A percentile compares a stretch with the other conserved stretches of the same genome.
These are phyloP conservation scores for Rana temporaria DNA, from an alignment of 2,113 vertebrate species.

Conservation along the genomic window DNA sequence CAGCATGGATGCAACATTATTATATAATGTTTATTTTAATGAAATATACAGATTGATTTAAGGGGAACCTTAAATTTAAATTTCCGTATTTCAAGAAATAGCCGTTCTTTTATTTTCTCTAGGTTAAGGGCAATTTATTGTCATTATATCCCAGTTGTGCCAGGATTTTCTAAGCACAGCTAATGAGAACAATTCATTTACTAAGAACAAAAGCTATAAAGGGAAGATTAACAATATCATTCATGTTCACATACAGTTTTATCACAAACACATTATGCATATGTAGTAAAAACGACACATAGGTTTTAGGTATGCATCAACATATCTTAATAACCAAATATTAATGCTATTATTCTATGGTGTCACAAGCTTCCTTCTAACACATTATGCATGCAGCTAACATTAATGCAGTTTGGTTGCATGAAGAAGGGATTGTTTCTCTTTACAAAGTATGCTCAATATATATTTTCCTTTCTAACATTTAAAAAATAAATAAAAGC, in stretches of 20 bases:
- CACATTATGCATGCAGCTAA: background rate
- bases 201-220: slow-evolving; percentile 44
- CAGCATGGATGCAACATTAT: background rate
- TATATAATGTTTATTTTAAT: background rate
- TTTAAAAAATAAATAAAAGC: no score
- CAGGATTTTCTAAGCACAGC: slow-evolving; percentile 23
- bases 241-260: slow-evolving; percentile 12
- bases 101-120: background rate
- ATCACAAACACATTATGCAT: slow-evolving; percentile 26
- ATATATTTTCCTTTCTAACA: no score
- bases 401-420: background rate
- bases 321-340: slow-evolving; percentile 33
- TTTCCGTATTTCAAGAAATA: background rate
- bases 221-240: slow-evolving; percentile 39
- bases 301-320: slow-evolving; percentile 32
- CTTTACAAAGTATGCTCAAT: no score
- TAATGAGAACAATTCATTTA: slow-evolving; percentile 45
- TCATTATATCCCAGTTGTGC: slow-evolving; percentile 33
- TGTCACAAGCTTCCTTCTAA: background rate
- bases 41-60: background rate
- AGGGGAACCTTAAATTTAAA: background rate
- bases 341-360: slow-evolving; percentile 34
- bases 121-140: slow-evolving; percentile 23
- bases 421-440: no score
- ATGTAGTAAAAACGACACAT: background rate